Base-by-base conservation (phyloP, 37 sponge, comb jelly and placozoan genomes). In the Cliona cf. orientalis region DNA sequence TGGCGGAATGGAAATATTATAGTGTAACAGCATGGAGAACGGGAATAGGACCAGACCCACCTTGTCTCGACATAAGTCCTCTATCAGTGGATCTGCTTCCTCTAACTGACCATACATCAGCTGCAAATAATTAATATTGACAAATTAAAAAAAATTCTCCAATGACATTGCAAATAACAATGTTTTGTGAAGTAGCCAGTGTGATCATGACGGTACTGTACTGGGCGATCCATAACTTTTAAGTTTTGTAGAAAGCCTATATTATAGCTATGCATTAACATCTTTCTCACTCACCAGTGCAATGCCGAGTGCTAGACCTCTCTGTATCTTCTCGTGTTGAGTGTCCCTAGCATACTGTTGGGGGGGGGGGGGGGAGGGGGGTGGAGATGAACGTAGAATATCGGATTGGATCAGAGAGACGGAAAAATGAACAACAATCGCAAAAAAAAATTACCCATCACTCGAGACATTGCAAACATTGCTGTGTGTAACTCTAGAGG, bases 261-360 rank as follows among this genome's bases (percentile, higher is more conserved):
- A n/a, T n/a, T n/a, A n/a, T n/a, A n/a, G n/a, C n/a, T n/a, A n/a
- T n/a, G n/a, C n/a, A n/a, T n/a, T n/a, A n/a, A n/a, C n/a, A n/a
- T n/a, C n/a, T n/a, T n/a, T 2, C 17, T 17, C 19, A 41, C 95
- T 74, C 35, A 97, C 97, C 85, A 97, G 74, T 1, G 97, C 73
- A 36, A 97, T 91, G 29, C 99, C 99, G 2, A 99, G 84, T 5
- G 99, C 90, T 17, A 99, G 86, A 14, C 99, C 99, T 58, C 97
- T 65, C 55, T 91, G 93, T 22, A 99, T 99, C 83, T 99, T 99
- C 83, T 96, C 99, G 75, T 99, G 99, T 42, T 96, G 97, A 0
- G 99, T 99, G 43, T 96, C 97, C 32, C 89, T 65, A 28, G 95
- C 87, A 84, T 99, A 99, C 90, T 95, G 57, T 22, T 83, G 31